These are phyloP conservation scores for Mus spretus DNA, from an alignment of 2,797 vertebrate species.

Conservation along the genomic window DNA sequence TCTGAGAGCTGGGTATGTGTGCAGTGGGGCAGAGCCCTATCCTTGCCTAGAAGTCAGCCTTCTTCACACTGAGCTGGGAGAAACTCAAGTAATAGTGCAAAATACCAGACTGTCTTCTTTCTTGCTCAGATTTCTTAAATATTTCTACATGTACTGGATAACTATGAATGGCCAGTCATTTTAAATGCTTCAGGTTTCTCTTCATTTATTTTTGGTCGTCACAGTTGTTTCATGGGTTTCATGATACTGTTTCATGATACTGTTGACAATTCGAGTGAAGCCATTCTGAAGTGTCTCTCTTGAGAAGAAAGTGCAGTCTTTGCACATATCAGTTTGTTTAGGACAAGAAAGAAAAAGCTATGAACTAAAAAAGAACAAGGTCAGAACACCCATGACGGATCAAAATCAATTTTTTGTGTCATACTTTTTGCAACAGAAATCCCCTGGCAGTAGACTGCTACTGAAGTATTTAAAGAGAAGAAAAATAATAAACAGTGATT, in stretches of 20 bases:
- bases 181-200: background rate
- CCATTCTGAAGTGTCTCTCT: background rate
- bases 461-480: background rate
- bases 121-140: background rate
- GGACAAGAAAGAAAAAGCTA: slow-evolving; percentile 39
- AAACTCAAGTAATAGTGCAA: background rate
- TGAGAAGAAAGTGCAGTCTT: background rate
- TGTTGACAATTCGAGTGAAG: background rate
- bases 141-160: background rate
- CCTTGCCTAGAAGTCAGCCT: background rate
- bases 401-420: background rate
- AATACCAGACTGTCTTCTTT: background rate
- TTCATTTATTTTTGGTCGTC: background rate
- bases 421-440: slow-evolving; percentile 21
- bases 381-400: background rate
- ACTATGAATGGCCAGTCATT: background rate
- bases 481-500: background rate
- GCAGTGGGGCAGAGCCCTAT: background rate
- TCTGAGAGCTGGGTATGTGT: background rate
- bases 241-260: background rate
- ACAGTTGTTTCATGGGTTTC: background rate
- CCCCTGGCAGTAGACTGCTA: background rate
- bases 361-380: slow-evolving; percentile 28
- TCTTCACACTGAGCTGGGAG: background rate
- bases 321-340: background rate